A percentile compares a stretch with the other conserved stretches of the same genome.
Evolutionary conservation across 2,797 vertebrate species (phyloP).

Genomic region (Carapus acus): DNA sequence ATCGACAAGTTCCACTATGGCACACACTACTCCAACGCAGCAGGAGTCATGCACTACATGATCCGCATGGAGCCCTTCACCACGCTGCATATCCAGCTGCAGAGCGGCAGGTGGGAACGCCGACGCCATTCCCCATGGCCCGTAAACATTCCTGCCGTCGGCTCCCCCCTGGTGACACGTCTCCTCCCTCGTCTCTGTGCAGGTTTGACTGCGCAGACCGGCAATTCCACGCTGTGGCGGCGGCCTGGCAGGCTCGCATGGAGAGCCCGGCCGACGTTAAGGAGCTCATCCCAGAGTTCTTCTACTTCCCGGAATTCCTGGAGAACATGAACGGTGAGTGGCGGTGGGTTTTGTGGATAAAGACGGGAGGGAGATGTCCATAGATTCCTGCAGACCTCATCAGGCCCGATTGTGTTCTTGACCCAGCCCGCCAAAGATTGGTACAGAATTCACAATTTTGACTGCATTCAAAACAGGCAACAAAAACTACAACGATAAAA

Average conservation of each 20-base stretch:
- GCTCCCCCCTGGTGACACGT: neutral
- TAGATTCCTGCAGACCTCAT: too few species aligned
- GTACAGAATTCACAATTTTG: too few species aligned
- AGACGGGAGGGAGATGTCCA: too few species aligned
- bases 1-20: conserved; percentile 98
- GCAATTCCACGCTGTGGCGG: conserved; percentile 93
- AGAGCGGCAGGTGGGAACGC: conserved; percentile 83
- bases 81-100: conserved; percentile 92
- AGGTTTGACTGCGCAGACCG: conserved; percentile 96
- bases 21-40: conserved; percentile 97
- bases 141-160: rapidly evolving
- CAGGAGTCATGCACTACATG: conserved; percentile 99
- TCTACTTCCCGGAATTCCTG: conserved; percentile 93
- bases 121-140: neutral
- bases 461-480: too few species aligned
- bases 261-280: conserved; percentile 96
- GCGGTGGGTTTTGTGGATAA: too few species aligned
- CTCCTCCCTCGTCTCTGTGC: neutral
- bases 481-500: too few species aligned
- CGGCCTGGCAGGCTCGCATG: conserved; percentile 94
- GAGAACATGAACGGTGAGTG: conserved; percentile 91
- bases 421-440: too few species aligned
- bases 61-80: conserved; percentile 96
- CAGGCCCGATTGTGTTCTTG: too few species aligned
- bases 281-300: conserved; percentile 97